Conservation (phyloP, 2,797 vertebrate genomes). For the Trichosurus vulpecula region DNA sequence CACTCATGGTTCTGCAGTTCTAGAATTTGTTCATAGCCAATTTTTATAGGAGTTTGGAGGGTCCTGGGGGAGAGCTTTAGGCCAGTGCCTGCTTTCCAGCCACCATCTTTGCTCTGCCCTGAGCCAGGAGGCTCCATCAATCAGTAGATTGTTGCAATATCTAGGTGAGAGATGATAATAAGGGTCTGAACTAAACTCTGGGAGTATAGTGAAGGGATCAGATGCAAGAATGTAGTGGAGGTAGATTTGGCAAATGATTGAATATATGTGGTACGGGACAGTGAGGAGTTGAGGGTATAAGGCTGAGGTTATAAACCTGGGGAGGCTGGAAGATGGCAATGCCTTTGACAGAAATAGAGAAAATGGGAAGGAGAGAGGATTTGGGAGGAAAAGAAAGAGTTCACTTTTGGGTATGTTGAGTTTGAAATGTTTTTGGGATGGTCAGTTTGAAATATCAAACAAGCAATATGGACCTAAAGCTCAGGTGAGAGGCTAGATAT, state of each 20-base stretch:
- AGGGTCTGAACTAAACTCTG: not conserved
- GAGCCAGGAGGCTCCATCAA: too few relatives aligned
- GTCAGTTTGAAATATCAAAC: not conserved
- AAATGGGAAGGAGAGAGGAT: not conserved
- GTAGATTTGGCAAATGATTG: not conserved
- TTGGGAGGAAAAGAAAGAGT: not conserved
- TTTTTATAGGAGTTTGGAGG: too few relatives aligned
- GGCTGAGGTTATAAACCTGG: not conserved
- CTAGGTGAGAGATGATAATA: not conserved
- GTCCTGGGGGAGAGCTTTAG: too few relatives aligned
- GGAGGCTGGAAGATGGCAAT: not conserved
- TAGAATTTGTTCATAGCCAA: too few relatives aligned
- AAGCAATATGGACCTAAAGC: not conserved
- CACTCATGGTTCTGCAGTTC: not conserved
- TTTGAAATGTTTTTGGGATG: not conserved
- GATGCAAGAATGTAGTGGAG: not conserved
- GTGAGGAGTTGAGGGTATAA: not conserved
- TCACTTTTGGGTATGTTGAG: not conserved
- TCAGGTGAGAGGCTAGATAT: not conserved
- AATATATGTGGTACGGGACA: not conserved
- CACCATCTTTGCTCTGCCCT: too few relatives aligned
- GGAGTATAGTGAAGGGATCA: not conserved
- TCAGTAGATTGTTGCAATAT: not conserved
- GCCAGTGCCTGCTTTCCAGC: too few relatives aligned
- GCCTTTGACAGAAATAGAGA: not conserved